phyloP scores from a whole-genome alignment of 2,888 invertebrate genomes.

The Lochmaea crataegi region DNA sequence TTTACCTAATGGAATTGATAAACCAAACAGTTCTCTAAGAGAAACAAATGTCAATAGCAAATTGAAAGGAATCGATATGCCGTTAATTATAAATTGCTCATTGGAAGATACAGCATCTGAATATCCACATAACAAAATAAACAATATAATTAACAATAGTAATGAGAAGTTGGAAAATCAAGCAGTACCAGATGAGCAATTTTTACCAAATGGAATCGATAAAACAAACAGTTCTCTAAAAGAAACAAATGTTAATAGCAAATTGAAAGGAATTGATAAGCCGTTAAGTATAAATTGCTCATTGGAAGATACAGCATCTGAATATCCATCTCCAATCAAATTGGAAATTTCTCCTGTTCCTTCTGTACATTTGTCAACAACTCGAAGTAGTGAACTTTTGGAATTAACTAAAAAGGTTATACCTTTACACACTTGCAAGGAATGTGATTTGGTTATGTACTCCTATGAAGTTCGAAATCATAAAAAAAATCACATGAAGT shows the following conservation, averaged over 20 bases:
- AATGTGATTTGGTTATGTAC: slow-evolving; percentile 32
- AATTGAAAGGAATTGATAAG: no score
- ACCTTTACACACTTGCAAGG: slow-evolving; percentile 32
- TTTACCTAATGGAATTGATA: not conserved
- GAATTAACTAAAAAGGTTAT: slow-evolving; percentile 21
- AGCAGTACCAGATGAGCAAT: no score
- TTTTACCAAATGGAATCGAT: not conserved
- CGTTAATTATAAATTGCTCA: not conserved
- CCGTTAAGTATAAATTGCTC: not conserved
- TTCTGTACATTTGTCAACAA: not conserved
- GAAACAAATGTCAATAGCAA: no score
- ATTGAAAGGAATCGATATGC: no score
- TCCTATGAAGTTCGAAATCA: slow-evolving; percentile 34
- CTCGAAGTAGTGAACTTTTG: slow-evolving; percentile 24
- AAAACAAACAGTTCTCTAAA: not conserved
- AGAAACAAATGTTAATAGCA: no score
- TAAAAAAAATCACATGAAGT: slow-evolving; percentile 35
- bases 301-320: not conserved
- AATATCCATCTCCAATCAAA: not conserved
- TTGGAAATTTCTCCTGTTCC: not conserved
- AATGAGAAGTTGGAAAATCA: not conserved
- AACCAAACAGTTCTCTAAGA: not conserved
- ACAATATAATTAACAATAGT: not conserved
- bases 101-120: not conserved
- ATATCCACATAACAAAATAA: no score